These are phyloP conservation scores for Borostomias antarcticus DNA, from an alignment of 2,797 vertebrate genomes.

Conservation along the genomic window DNA sequence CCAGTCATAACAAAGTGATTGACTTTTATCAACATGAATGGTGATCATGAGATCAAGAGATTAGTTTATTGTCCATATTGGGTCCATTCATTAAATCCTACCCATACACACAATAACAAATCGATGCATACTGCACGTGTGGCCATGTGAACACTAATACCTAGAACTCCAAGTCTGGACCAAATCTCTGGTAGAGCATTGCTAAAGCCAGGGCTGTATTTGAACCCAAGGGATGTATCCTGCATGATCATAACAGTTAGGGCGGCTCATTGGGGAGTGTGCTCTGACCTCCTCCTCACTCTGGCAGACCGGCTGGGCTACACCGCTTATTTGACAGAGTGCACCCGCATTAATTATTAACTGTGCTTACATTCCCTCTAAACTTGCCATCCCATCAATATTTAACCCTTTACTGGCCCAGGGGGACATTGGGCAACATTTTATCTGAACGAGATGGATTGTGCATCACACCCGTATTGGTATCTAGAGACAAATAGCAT, in stretches of 20 bases:
- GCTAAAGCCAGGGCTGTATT: neutral
- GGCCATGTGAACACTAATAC: neutral
- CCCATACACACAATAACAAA: too few species aligned
- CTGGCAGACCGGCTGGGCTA: constrained; percentile 59
- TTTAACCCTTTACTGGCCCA: constrained; percentile 57
- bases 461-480: constrained; percentile 48
- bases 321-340: constrained; percentile 69
- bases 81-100: too few species aligned
- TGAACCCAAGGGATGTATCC: neutral
- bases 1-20: too few species aligned
- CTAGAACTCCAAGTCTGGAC: neutral
- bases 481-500: constrained; percentile 45
- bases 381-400: constrained; percentile 67
- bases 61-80: too few species aligned
- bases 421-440: constrained; percentile 58
- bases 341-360: constrained; percentile 72
- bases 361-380: constrained; percentile 67
- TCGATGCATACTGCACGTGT: too few species aligned
- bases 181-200: neutral
- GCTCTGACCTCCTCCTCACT: constrained; percentile 60
- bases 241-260: constrained; percentile 53
- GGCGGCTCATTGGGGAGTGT: constrained; percentile 45
- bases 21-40: too few species aligned
- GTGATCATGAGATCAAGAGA: too few species aligned
- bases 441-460: constrained; percentile 52